Evolutionary conservation across 2,797 vertebrate species (phyloP).

Genomic region (Peromyscus attwateri): DNA sequence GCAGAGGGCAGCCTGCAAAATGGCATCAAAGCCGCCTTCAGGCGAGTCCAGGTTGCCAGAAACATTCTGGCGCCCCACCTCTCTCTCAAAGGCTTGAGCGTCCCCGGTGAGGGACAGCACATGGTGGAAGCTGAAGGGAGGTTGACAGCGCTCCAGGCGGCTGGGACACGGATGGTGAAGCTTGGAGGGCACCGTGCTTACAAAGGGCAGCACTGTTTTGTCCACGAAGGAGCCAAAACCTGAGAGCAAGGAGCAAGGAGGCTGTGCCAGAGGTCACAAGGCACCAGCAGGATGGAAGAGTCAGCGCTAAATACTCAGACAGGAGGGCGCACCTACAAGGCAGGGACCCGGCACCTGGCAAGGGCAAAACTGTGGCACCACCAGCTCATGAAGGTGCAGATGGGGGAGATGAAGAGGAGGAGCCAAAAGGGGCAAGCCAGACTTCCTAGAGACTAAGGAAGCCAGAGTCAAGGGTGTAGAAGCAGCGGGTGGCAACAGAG

Average conservation of each 20-base stretch:
- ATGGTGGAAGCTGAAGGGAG: constrained; percentile 89
- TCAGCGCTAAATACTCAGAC: not conserved
- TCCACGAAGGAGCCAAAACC: constrained; percentile 93
- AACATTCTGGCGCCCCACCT: constrained; percentile 88
- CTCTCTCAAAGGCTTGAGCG: constrained; percentile 85
- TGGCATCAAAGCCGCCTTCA: constrained; percentile 91
- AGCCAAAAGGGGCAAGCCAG: not conserved
- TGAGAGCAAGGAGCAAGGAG: constrained; percentile 59
- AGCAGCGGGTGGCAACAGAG: not conserved
- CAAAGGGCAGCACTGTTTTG: constrained; percentile 90
- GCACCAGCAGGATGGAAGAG: not conserved
- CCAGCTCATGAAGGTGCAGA: not conserved
- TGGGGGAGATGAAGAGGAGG: not conserved
- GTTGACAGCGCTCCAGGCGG: constrained; percentile 85
- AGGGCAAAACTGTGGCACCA: not conserved
- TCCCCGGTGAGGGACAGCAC: constrained; percentile 88
- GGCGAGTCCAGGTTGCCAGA: constrained; percentile 90
- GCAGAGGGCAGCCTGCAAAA: constrained; percentile 90
- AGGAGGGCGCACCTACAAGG: not conserved
- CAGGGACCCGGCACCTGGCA: not conserved
- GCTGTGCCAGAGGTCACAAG: not conserved
- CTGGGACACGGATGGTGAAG: constrained; percentile 87
- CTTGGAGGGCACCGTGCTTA: constrained; percentile 86
- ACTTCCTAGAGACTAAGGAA: not conserved
- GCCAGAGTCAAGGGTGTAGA: not conserved